phyloP scores from a whole-genome alignment of 2,113 vertebrate species.

The Cinclus cinclus region DNA sequence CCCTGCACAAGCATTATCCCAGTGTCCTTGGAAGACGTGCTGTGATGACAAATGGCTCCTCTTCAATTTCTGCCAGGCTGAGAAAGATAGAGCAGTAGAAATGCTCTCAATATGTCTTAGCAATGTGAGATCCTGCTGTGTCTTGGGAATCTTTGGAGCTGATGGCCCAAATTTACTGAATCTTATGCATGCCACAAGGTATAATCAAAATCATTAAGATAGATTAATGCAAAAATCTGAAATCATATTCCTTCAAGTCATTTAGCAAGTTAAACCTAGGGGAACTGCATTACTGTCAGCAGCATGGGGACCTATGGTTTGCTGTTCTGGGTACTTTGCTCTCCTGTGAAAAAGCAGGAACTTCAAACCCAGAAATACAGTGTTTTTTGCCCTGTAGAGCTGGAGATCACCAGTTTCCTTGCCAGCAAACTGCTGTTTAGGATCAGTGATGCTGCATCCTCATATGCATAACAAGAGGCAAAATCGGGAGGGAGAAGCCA shows the following conservation, averaged over 20 bases:
- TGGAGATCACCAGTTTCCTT: not conserved
- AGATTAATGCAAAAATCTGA: not conserved
- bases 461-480: not conserved
- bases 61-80: not conserved
- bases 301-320: not conserved
- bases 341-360: not conserved
- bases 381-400: not conserved
- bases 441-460: not conserved
- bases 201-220: not conserved
- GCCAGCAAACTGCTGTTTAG: not conserved
- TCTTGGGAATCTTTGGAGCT: not conserved
- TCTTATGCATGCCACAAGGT: not conserved
- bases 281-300: not conserved
- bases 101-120: not conserved
- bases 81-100: not conserved
- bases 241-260: not conserved
- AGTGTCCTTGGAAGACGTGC: not conserved
- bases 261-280: not conserved
- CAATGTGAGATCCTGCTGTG: not conserved
- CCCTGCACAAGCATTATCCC: not conserved
- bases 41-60: not conserved
- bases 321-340: not conserved
- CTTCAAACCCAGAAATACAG: not conserved
- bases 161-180: not conserved
- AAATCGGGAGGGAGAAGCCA: not conserved